Percentiles rank a stretch among this genome's conserved stretches.
These are phyloP conservation scores for Bombus waltoni DNA, from an alignment of 1,140 invertebrate species.

Conservation along the genomic window DNA sequence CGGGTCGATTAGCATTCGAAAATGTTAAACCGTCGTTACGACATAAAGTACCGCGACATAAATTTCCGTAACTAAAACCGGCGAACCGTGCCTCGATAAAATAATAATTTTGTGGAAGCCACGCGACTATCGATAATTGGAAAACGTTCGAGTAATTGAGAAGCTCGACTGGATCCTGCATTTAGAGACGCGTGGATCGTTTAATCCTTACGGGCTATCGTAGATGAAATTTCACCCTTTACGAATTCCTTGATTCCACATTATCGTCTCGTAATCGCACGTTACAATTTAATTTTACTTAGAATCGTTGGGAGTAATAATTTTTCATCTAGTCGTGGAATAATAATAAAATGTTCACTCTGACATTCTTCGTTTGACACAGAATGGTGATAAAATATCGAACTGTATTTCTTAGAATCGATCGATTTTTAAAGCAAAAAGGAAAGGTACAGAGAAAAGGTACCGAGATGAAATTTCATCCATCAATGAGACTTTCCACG, in stretches of 20 bases:
- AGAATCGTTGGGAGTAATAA: too few relatives aligned
- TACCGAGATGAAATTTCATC: too few relatives aligned
- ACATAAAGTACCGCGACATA: constrained; percentile 36
- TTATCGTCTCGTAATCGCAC: neutral
- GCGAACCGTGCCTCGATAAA: constrained; percentile 45
- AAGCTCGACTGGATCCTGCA: neutral
- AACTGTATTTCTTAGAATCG: too few relatives aligned
- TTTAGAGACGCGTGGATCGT: neutral
- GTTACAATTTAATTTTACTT: too few relatives aligned
- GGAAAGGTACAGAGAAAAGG: too few relatives aligned
- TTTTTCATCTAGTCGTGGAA: too few relatives aligned
- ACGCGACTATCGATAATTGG: neutral
- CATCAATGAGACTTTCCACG: too few relatives aligned
- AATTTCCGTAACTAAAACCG: constrained; percentile 42
- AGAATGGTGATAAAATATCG: too few relatives aligned
- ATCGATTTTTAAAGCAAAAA: too few relatives aligned
- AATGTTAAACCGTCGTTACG: constrained; percentile 70
- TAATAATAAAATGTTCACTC: too few relatives aligned
- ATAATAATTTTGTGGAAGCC: constrained; percentile 9
- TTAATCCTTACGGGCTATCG: neutral
- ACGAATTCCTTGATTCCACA: neutral
- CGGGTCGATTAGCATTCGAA: constrained; percentile 69
- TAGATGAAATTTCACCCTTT: neutral
- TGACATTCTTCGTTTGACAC: too few relatives aligned
- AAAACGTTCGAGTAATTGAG: neutral